Conservation (phyloP, 1,140 invertebrate species). For the Drosophila teissieri region DNA sequence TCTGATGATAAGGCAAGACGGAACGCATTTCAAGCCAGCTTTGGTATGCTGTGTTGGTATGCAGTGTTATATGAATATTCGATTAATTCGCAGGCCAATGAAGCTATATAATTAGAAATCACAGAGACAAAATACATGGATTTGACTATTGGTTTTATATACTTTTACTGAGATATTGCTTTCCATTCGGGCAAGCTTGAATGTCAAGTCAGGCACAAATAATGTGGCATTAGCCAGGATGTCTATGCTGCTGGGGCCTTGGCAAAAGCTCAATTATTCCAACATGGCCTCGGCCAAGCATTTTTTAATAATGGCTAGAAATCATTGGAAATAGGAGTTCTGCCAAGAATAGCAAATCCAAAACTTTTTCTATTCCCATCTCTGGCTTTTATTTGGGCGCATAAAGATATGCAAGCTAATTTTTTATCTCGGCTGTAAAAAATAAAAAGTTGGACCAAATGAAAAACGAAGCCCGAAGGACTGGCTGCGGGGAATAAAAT, state of each 20-base stretch:
- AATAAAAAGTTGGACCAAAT: slow-evolving; percentile 1
- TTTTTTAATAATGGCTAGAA: slow-evolving; percentile 54
- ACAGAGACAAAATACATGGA: not conserved
- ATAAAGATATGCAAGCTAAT: slow-evolving; percentile 62
- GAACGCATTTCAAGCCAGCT: slow-evolving; percentile 10
- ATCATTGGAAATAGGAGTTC: slow-evolving; percentile 43
- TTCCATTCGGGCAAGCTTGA: slow-evolving; percentile 12
- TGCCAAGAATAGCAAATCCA: slow-evolving; percentile 41
- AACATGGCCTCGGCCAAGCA: slow-evolving; percentile 46
- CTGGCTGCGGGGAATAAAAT: slow-evolving; percentile 42
- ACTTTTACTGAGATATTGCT: slow-evolving; percentile 29
- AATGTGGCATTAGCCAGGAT: slow-evolving; percentile 22
- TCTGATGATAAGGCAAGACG: slow-evolving; percentile 33
- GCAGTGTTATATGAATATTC: slow-evolving; percentile 27
- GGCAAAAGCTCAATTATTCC: slow-evolving; percentile 59
- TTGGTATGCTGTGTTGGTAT: slow-evolving; percentile 9
- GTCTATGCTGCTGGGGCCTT: slow-evolving; percentile 21
- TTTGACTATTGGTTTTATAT: slow-evolving; percentile 41
- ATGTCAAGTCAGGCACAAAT: not conserved
- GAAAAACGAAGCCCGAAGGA: slow-evolving; percentile 10
- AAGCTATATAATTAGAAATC: slow-evolving; percentile 12
- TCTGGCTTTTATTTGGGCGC: slow-evolving; percentile 33
- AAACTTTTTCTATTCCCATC: slow-evolving; percentile 33
- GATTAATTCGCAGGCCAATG: slow-evolving; percentile 28
- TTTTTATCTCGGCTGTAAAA: slow-evolving; percentile 38